These are phyloP conservation scores for Galbula dea DNA, from an alignment of 2,113 vertebrate species.

Conservation along the genomic window DNA sequence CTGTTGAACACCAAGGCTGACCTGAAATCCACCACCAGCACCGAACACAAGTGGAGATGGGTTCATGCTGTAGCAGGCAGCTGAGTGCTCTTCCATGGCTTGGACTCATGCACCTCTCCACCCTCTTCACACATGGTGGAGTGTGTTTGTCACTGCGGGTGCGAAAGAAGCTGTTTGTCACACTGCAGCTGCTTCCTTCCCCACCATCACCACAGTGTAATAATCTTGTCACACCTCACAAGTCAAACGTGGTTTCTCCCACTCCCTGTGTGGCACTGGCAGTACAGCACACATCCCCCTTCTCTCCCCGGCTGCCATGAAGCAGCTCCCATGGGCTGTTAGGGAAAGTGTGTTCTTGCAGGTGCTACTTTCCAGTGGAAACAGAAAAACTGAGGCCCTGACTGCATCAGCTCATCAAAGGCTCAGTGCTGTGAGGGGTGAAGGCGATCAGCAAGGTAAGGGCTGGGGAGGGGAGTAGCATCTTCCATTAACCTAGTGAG, in stretches of 20 bases:
- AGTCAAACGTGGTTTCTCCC: neutral
- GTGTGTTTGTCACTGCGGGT: neutral
- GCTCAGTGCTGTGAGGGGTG: neutral
- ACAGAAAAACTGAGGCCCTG: neutral
- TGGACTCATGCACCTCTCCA: neutral
- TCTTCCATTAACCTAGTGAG: neutral
- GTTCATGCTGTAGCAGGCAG: neutral
- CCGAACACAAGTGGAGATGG: neutral
- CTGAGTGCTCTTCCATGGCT: neutral
- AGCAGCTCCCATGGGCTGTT: neutral
- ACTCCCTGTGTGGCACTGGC: accelerated
- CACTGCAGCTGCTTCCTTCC: neutral
- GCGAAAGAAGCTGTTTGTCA: neutral
- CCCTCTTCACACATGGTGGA: neutral
- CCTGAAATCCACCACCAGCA: neutral
- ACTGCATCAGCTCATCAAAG: neutral
- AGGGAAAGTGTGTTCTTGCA: neutral
- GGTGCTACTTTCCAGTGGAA: neutral
- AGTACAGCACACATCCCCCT: accelerated
- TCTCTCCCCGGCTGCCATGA: neutral
- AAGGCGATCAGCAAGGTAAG: neutral
- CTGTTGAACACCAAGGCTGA: neutral
- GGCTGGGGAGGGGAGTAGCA: neutral
- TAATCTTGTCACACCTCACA: neutral
- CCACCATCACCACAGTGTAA: neutral